Conservation (phyloP, 2,113 vertebrate genomes). For the Calyptomena viridis region DNA sequence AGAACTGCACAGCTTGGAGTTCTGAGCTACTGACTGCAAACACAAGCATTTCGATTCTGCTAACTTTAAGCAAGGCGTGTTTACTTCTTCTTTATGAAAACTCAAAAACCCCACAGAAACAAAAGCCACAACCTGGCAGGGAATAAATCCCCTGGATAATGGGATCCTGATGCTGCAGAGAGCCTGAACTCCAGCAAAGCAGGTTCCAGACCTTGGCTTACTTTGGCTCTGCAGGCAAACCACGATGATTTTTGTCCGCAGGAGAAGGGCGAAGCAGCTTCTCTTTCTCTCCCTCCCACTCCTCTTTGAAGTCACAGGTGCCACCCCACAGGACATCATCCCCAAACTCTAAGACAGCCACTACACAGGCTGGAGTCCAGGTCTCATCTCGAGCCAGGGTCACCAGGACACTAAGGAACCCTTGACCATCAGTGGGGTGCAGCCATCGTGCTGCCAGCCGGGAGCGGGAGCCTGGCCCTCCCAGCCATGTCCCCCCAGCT, state of each 20-base stretch:
- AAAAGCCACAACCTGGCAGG: constrained; percentile 32
- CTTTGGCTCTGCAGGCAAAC: constrained; percentile 47
- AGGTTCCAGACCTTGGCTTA: background rate
- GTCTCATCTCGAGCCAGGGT: constrained; percentile 18
- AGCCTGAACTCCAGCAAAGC: constrained; percentile 21
- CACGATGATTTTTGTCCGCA: background rate
- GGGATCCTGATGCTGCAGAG: background rate
- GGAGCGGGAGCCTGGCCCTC: background rate
- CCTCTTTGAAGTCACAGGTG: background rate
- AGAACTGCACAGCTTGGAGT: constrained; percentile 66
- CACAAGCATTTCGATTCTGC: background rate
- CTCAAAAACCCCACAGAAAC: background rate
- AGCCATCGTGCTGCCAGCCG: background rate
- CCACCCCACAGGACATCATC: constrained; percentile 17
- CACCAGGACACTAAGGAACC: background rate
- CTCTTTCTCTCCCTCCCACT: background rate
- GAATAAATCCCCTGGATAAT: background rate
- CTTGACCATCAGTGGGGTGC: constrained; percentile 4
- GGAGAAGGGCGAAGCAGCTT: constrained; percentile 46
- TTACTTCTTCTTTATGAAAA: constrained; percentile 17
- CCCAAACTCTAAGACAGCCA: constrained; percentile 48
- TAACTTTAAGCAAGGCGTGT: constrained; percentile 53
- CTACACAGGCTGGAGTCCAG: background rate
- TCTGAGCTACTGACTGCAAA: constrained; percentile 69
- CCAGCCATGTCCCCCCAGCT: background rate